phyloP scores from a whole-genome alignment of 2,797 vertebrate species.

The Hippopotamyrus pictus region DNA sequence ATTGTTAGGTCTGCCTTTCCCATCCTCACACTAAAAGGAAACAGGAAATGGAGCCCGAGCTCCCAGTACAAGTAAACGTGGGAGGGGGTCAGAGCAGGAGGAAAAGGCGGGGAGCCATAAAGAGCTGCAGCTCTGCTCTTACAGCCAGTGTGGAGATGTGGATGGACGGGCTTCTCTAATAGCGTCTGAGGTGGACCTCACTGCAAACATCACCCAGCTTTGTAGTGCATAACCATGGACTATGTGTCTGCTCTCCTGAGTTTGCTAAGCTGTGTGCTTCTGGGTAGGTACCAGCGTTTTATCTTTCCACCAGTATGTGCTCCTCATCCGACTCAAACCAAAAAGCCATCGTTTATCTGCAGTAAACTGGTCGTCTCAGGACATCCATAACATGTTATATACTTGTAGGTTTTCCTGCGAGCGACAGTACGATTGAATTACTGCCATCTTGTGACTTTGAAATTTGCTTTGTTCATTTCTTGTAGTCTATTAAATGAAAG shows the following conservation, averaged over 20 bases:
- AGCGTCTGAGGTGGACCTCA: slow-evolving; percentile 17
- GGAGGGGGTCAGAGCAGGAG: slow-evolving; percentile 39
- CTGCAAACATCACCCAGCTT: slow-evolving; percentile 1
- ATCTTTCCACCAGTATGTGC: background rate
- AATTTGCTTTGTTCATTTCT: background rate
- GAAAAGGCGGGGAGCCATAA: background rate
- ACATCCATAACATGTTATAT: background rate
- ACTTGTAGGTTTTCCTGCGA: background rate
- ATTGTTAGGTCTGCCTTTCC: slow-evolving; percentile 73
- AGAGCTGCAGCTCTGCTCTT: background rate
- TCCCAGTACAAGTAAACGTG: slow-evolving; percentile 73
- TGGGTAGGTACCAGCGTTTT: slow-evolving; percentile 29
- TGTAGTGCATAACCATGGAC: slow-evolving; percentile 32
- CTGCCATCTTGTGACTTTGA: background rate
- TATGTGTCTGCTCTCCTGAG: slow-evolving; percentile 17
- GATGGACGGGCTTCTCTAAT: slow-evolving; percentile 26
- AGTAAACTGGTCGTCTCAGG: background rate
- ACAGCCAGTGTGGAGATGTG: slow-evolving; percentile 32
- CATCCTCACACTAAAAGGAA: slow-evolving; percentile 83
- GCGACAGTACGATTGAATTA: background rate
- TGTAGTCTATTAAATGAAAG: background rate
- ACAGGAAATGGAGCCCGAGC: slow-evolving; percentile 85
- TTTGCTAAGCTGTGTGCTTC: slow-evolving; percentile 36
- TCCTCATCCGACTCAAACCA: background rate
- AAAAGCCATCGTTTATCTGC: background rate